These are phyloP conservation scores for Latrodectus hesperus DNA, from an alignment of 2,888 invertebrate genomes.

Conservation along the genomic window DNA sequence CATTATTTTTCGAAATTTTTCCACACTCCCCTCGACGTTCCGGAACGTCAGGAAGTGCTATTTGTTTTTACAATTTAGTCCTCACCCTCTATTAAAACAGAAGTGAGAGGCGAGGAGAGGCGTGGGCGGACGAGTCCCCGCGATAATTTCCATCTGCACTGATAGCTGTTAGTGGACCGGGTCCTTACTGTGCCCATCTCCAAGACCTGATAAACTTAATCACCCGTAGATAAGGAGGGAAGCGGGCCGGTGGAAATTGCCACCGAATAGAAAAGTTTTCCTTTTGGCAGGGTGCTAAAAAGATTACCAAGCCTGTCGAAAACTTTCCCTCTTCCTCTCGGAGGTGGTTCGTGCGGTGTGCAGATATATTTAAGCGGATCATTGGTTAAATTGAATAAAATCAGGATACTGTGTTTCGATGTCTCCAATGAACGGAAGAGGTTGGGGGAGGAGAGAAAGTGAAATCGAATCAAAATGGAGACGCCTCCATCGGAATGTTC, in stretches of 20 bases:
- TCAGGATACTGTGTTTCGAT: background rate
- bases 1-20: background rate
- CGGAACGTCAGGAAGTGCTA: background rate
- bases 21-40: background rate
- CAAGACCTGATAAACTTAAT: slow-evolving; percentile 42
- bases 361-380: slow-evolving; percentile 10
- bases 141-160: slow-evolving; percentile 28
- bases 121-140: background rate
- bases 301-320: slow-evolving; percentile 22
- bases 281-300: background rate
- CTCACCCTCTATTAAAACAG: background rate
- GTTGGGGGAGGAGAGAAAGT: background rate
- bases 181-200: background rate
- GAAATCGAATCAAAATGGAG: background rate
- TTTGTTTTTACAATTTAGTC: slow-evolving; percentile 42
- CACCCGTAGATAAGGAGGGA: background rate
- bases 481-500: background rate
- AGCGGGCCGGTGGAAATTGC: background rate
- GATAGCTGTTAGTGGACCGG: slow-evolving; percentile 38
- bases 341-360: background rate
- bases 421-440: background rate
- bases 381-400: slow-evolving; percentile 29
- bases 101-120: too few species aligned
- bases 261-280: background rate
- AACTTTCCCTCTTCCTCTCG: slow-evolving; percentile 10